phyloP scores from a whole-genome alignment of 2,113 vertebrate genomes.

The Xenopus laevis region DNA sequence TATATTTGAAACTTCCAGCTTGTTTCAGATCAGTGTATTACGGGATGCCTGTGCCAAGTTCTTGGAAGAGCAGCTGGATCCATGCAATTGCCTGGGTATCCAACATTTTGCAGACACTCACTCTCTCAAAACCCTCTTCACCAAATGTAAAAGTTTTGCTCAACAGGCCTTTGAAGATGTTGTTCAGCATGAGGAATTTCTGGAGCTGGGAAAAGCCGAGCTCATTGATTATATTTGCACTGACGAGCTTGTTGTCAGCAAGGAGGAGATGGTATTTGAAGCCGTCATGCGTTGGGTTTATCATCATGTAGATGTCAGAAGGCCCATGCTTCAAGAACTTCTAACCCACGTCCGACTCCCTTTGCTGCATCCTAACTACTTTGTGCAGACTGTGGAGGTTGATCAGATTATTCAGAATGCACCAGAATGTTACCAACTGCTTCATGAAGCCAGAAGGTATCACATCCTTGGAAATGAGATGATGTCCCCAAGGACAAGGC shows the following conservation, averaged over 20 bases:
- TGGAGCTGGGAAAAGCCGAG: constrained; percentile 84
- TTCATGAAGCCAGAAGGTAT: constrained; percentile 93
- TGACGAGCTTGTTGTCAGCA: constrained; percentile 85
- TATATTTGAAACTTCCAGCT: constrained; percentile 92
- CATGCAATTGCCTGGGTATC: constrained; percentile 95
- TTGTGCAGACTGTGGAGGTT: constrained; percentile 96
- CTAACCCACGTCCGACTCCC: constrained; percentile 91
- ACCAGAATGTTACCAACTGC: constrained; percentile 91
- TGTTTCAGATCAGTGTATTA: constrained; percentile 89
- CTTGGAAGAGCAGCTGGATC: constrained; percentile 93
- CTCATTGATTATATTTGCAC: constrained; percentile 89
- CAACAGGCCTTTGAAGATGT: constrained; percentile 88
- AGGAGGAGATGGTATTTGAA: constrained; percentile 94
- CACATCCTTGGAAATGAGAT: constrained; percentile 97
- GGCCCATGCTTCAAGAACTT: constrained; percentile 81
- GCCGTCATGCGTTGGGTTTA: constrained; percentile 97
- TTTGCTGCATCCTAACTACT: constrained; percentile 93
- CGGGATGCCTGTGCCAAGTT: constrained; percentile 95
- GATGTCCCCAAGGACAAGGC: constrained; percentile 95
- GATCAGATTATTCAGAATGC: constrained; percentile 93
- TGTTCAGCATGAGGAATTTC: constrained; percentile 89
- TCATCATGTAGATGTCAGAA: constrained; percentile 75
- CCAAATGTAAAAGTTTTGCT: constrained; percentile 83
- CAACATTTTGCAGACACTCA: constrained; percentile 92
- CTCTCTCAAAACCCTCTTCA: constrained; percentile 86